Conservation (phyloP, 2,797 vertebrate species). For the Crocidura indochinensis region DNA sequence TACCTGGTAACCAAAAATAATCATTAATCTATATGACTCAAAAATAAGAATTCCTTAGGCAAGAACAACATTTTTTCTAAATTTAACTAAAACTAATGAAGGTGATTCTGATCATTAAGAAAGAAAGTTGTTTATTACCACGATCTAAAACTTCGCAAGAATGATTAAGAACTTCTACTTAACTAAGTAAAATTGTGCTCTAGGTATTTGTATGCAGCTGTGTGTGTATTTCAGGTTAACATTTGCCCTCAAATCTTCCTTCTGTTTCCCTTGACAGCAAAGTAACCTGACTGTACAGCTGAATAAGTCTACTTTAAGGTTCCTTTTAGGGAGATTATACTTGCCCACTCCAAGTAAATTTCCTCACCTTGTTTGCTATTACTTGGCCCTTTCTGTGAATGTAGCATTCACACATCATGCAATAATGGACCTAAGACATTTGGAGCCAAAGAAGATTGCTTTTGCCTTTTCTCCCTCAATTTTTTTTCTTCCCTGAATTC, state of each 20-base stretch:
- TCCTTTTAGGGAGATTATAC: slow-evolving; percentile 74
- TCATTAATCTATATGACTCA: slow-evolving; percentile 11
- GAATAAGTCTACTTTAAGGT: slow-evolving; percentile 52
- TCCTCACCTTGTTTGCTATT: slow-evolving; percentile 53
- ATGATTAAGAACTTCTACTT: slow-evolving; percentile 57
- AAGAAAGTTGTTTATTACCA: slow-evolving; percentile 70
- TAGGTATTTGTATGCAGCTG: slow-evolving; percentile 58
- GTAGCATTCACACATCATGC: slow-evolving; percentile 14
- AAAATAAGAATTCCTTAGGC: slow-evolving; percentile 1
- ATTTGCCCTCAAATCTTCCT: slow-evolving; percentile 72
- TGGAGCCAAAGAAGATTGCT: slow-evolving; percentile 74
- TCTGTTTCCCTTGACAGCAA: slow-evolving; percentile 64
- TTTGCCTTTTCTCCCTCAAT: slow-evolving; percentile 43
- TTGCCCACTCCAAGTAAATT: slow-evolving; percentile 74
- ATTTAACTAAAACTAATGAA: slow-evolving; percentile 22
- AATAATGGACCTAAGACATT: slow-evolving; percentile 69
- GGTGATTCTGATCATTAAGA: slow-evolving; percentile 67
- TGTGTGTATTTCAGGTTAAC: slow-evolving; percentile 67
- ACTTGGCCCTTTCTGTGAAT: slow-evolving; percentile 63
- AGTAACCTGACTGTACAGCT: slow-evolving; percentile 54
- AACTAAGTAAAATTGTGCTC: slow-evolving; percentile 43
- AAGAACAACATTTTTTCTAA: background rate
- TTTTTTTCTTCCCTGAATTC: slow-evolving; percentile 60
- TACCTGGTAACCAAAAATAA: background rate
- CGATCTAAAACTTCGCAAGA: slow-evolving; percentile 63